Evolutionary conservation across 2,888 invertebrate species (phyloP).

Genomic region (Eretmocerus hayati): DNA sequence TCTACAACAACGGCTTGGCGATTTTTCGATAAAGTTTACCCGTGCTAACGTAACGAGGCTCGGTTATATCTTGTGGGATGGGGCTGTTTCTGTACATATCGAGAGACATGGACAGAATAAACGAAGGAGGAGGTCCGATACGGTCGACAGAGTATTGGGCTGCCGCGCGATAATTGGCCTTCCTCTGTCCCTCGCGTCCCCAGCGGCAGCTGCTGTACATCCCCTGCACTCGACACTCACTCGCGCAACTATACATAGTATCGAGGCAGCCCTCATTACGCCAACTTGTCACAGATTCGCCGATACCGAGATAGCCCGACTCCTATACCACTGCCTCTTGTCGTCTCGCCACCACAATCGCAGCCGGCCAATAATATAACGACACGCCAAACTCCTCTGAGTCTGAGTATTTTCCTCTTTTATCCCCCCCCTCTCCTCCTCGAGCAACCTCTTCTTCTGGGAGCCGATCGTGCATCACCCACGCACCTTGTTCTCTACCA

Average conservation of each 20-base stretch:
- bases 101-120: too few species aligned
- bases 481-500: too few species aligned
- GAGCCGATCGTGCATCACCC: too few species aligned
- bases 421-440: too few species aligned
- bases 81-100: too few species aligned
- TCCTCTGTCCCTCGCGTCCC: constrained; percentile 16
- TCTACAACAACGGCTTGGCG: background rate
- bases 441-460: too few species aligned
- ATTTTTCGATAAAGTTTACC: background rate
- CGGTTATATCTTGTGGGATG: background rate
- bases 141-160: background rate
- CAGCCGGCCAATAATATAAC: too few species aligned
- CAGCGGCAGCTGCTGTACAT: constrained; percentile 22
- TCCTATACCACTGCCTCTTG: background rate
- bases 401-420: too few species aligned
- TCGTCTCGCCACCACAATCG: too few species aligned
- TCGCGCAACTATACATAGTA: constrained; percentile 1
- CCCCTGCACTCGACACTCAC: too few species aligned
- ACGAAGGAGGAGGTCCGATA: background rate
- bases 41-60: background rate
- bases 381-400: too few species aligned
- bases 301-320: constrained; percentile 35
- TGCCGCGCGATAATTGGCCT: constrained; percentile 32
- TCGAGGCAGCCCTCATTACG: constrained; percentile 38
- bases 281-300: constrained; percentile 40